Evolutionary conservation across 2,113 vertebrate species (phyloP), one percentile per base, ranked within the genome.

Genomic region (Zingel zingel): DNA sequence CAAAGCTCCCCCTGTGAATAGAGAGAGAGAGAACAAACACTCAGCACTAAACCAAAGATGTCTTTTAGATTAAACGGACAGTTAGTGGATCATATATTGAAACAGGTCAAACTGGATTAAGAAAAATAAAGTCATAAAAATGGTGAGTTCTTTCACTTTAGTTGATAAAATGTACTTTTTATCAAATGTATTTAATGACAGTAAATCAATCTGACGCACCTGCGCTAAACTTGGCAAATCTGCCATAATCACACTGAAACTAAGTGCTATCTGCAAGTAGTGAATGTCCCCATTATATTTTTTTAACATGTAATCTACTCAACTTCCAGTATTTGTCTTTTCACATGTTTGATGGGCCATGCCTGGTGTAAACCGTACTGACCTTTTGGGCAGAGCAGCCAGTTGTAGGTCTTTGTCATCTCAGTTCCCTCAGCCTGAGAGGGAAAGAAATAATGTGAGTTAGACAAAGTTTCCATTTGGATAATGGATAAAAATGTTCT

Each of bases 371-470:
- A 30, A 59, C 4, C 56, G 33, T 3, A 69, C 86, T 84, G 23
- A 95, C 94, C 93, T 81, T 88, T 86, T 2, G 93, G 93, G 33
- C 93, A 92, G n/a, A 94, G 54, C 54, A 94, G 83, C 78, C 79
- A 81, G 84, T 91, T 95, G 82, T 88, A n/a, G 6, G 76, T 85
- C 70, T 92, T 57, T 9, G 76, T 78, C 65, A 83, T n/a, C 68
- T 94, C 85, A 25, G 45, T 72, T 77, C 94, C 93, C 48, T 94
- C 93, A 75, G 94, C 88, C 94, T 95, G 39, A 66, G 7, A 56
- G n/a, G 9, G 23, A 82, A 54, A 9, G 0, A 33, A 39, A 69
- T 30, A 27, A 51, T 45, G 23, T 53, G 36, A 70, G 14, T 62
- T 57, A 27, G 0, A 8, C 13, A 27, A 2, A 64, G 51, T 12